Evolutionary conservation across 2,113 vertebrate species (phyloP).

Genomic region (Nycticorax nycticorax): DNA sequence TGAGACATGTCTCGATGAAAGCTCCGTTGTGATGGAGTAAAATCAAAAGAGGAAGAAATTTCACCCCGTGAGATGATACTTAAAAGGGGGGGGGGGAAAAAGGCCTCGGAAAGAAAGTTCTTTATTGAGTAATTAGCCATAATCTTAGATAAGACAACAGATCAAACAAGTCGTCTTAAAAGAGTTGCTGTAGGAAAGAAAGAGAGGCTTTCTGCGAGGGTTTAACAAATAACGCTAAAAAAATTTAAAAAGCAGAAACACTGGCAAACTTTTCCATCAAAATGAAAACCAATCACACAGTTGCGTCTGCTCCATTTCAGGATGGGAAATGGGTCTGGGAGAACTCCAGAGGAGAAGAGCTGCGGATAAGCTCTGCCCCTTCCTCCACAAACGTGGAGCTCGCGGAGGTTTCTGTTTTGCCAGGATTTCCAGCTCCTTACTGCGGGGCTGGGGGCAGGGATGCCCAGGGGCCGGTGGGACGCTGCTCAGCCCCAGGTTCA

Average conservation of each 20-base stretch:
- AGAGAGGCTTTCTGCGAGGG: neutral
- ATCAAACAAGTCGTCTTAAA: constrained; percentile 56
- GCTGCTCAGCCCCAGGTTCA: neutral
- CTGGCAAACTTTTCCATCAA: neutral
- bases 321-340: neutral
- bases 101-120: neutral
- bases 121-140: constrained; percentile 66
- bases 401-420: neutral
- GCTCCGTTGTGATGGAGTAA: neutral
- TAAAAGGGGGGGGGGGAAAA: neutral
- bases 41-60: constrained; percentile 26
- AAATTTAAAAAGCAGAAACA: constrained; percentile 6
- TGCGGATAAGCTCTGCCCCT: neutral
- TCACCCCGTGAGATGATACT: neutral
- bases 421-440: neutral
- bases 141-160: constrained; percentile 60
- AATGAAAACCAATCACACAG: neutral
- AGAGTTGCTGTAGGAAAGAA: constrained; percentile 16
- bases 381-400: accelerated
- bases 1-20: constrained; percentile 2
- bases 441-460: too few species aligned
- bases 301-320: neutral
- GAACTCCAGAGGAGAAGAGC: neutral
- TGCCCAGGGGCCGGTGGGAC: accelerated
- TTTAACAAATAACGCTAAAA: neutral